Base-by-base conservation (phyloP, 2,113 vertebrate species). In the Hemiprocne comata region DNA sequence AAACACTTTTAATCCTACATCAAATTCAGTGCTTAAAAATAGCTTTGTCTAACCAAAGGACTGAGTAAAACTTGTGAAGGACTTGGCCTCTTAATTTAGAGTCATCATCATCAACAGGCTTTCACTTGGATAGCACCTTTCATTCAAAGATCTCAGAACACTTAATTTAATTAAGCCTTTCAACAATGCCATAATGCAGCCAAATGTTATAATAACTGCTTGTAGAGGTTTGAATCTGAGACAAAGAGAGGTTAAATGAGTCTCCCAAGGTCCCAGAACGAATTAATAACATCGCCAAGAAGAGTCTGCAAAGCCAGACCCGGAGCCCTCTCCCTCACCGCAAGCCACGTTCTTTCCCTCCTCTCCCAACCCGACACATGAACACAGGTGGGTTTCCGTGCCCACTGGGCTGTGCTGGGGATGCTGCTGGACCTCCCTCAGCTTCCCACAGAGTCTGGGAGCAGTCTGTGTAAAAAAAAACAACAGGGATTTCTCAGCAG, bases 121-220 rank as follows among this genome's bases (percentile, higher is more conserved):
- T 96, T 95, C 70, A 58, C 70, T 96, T 96, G 94, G 94, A 96
- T 96, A 97, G 90, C 90, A 97, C 93, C 96, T 96, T 96, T 96
- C 94, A 93, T 92, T 94, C 94, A 94, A 96, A 94, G 76, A 95
- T 95, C 92, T 96, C 90, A 1, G 88, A 94, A 89, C 93, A 87
- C 92, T 97, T 96, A 93, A 95, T 96, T 96, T 95, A 96, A 97
- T 96, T 96, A 96, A 94, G 90, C 90, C 94, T 97, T 97, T 96
- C 94, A 97, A 95, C 96, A 96, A 95, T 91, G 84, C 80, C 90
- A 73, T 91, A 58, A 96, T 24, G 73, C 95, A 96, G 92, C 92
- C 95, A 96, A 96, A 95, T 96, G 92, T 96, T 95, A 96, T 92
- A 96, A 96, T 95, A 96, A 96, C 95, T 85, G 73, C 94, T 94